Conservation (phyloP, 1,140 invertebrate genomes). For the Macrotrachela quadricornifera region DNA sequence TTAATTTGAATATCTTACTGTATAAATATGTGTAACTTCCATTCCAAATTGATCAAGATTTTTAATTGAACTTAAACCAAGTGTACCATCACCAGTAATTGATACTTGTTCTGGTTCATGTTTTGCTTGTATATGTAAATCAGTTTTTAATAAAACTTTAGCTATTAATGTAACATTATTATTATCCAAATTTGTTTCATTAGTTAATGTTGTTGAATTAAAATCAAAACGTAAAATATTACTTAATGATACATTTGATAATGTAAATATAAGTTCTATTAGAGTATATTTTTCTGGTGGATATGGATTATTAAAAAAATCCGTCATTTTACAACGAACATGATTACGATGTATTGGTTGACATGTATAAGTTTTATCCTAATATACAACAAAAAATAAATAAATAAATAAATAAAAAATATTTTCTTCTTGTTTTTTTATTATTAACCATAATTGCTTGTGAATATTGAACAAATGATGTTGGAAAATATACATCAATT, state of each 20-base stretch:
- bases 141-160: background rate
- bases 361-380: too few relatives aligned
- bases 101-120: conserved; percentile 5
- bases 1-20: background rate
- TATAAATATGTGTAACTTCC: conserved; percentile 2
- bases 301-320: too few relatives aligned
- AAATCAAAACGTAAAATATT: background rate
- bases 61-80: conserved; percentile 5
- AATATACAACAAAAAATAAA: too few relatives aligned
- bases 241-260: background rate
- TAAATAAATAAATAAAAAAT: too few relatives aligned
- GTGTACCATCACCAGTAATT: background rate
- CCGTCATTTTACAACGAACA: too few relatives aligned
- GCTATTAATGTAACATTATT: background rate
- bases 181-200: background rate
- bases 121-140: background rate
- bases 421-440: too few relatives aligned
- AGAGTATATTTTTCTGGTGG: too few relatives aligned
- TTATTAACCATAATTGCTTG: too few relatives aligned
- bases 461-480: too few relatives aligned
- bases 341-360: too few relatives aligned
- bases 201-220: background rate
- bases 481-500: too few relatives aligned
- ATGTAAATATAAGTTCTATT: too few relatives aligned
- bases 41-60: conserved; percentile 4